Percentiles rank a stretch among this genome's conserved stretches.
These are phyloP conservation scores for Hydrolagus colliei DNA, from an alignment of 2,797 vertebrate genomes.

Conservation along the genomic window DNA sequence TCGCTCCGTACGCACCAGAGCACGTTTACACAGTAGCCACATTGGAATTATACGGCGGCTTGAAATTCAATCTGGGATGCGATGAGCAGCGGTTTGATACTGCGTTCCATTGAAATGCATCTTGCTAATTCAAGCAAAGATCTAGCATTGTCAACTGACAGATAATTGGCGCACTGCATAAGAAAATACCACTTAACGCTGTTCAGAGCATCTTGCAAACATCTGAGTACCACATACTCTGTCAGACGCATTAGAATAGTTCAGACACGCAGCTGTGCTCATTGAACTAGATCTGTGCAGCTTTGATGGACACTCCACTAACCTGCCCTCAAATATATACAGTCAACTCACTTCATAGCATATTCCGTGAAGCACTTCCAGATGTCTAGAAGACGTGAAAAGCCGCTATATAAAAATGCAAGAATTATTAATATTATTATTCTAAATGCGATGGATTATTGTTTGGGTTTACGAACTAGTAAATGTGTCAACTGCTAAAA, in stretches of 20 bases:
- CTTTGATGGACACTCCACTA: slow-evolving; percentile 3
- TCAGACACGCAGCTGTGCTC: slow-evolving; percentile 23
- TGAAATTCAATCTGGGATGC: not conserved
- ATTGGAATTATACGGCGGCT: not conserved
- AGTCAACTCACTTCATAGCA: too few relatives aligned
- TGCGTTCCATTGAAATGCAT: not conserved
- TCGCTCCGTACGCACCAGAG: not conserved
- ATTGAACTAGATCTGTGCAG: slow-evolving; percentile 6
- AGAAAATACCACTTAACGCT: not conserved
- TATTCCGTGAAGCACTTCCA: too few relatives aligned
- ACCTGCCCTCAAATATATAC: not conserved
- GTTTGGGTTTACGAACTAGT: not conserved
- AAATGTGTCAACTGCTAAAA: not conserved
- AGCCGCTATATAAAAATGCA: too few relatives aligned
- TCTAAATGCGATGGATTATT: not conserved
- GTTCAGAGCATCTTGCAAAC: not conserved
- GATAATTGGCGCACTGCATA: not conserved
- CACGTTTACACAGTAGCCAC: not conserved
- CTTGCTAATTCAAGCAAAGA: not conserved
- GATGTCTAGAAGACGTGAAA: too few relatives aligned
- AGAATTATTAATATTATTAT: too few relatives aligned
- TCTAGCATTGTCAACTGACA: not conserved
- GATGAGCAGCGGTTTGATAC: not conserved
- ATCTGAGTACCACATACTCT: not conserved
- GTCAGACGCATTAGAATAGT: not conserved